Base-by-base conservation (phyloP, 2,888 invertebrate species). In the Watsonalla binaria region DNA sequence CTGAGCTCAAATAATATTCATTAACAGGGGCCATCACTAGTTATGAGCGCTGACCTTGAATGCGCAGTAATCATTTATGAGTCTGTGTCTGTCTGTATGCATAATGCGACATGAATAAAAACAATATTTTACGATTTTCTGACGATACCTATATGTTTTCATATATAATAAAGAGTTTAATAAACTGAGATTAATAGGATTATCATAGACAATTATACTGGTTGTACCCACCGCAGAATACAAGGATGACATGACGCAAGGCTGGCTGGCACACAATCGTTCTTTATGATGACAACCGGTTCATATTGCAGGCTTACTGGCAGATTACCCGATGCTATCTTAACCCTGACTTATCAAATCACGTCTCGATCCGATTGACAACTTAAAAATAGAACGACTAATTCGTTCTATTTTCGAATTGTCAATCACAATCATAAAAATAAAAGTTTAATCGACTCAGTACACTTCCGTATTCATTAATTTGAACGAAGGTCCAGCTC, bases 401-500 rank as follows among this genome's bases (percentile, higher is more conserved):
- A 24, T 24, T 24, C 24, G 24, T 24, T 24, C 24, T 24, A 24
- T 24, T 47, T 33, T 47, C 0, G 24, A 47, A 47, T 11, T 24
- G 24, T 24, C 24, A 24, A 24, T 24, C 24, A 24, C 24, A 24
- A 11, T 11, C 5, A 6, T 11, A 5, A 42, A 42, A 42, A 42
- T 2, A 8, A 11, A 11, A 11, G 42, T 42, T 42, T 42, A 9
- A 47, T 47, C 34, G 9, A 37, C 37, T 49, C 49, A 14, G 14
- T 37, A 9, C 13, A 11, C 13, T 49, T 37, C 39, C 33, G 9
- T 39, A 37, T 49, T 49, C n/a, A 49, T 39, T 37, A 49, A 49
- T 49, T 37, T 6, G 39, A 8, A 33, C 48, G 48, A 49, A 54
- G 58, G 51, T 34, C 45, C 49, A 54, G 56, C 54, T 55, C 56